Conservation (phyloP, 2,113 vertebrate genomes). For the Ceyx cyanopectus region DNA sequence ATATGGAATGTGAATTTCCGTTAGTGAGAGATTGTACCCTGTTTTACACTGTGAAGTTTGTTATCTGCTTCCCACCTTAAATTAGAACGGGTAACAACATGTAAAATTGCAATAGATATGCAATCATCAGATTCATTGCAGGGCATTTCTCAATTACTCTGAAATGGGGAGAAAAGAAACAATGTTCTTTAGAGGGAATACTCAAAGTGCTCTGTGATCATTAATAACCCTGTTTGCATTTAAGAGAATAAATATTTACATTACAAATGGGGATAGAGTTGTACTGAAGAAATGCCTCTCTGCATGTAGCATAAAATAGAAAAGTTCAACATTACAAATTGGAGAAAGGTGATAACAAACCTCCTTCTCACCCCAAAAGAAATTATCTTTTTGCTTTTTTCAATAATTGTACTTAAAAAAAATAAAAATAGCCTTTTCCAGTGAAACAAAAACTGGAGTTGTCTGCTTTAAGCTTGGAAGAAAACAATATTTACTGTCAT, state of each 20-base stretch:
- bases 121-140: neutral
- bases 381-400: neutral
- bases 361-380: rapidly evolving
- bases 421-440: neutral
- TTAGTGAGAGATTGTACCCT: conserved; percentile 40
- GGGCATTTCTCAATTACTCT: neutral
- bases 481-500: conserved; percentile 12
- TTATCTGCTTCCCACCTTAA: conserved; percentile 47
- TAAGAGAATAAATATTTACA: neutral
- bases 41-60: conserved; percentile 12
- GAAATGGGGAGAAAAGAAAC: neutral
- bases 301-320: neutral
- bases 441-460: neutral
- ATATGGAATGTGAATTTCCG: conserved; percentile 51
- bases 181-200: neutral
- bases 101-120: neutral
- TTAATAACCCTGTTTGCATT: neutral
- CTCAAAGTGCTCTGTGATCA: neutral
- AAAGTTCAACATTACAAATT: neutral
- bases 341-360: neutral
- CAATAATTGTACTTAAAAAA: neutral
- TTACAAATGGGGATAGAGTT: neutral
- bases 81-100: conserved; percentile 21
- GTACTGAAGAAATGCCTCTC: neutral
- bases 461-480: neutral